A percentile compares a stretch with the other conserved stretches of the same genome.
phyloP scores from a whole-genome alignment of 1,140 invertebrate species.

The Leptopilina clavipes region DNA sequence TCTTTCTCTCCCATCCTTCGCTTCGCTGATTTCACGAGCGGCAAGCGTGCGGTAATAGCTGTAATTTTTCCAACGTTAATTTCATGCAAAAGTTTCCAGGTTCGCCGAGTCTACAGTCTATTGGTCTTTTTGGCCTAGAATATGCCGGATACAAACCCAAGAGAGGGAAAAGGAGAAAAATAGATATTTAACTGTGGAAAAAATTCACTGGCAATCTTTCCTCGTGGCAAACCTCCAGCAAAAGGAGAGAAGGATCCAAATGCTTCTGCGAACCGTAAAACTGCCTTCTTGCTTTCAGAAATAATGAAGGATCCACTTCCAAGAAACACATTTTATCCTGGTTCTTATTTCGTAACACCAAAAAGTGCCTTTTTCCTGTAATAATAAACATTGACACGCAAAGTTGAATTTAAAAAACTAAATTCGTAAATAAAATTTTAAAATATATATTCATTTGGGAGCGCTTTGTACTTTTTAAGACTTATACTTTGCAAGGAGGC shows the following conservation, averaged over 20 bases:
- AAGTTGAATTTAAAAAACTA: not conserved
- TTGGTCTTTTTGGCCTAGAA: conserved; percentile 43
- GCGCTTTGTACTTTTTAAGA: too few relatives aligned
- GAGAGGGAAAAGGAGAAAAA: conserved; percentile 12
- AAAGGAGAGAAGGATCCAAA: conserved; percentile 29
- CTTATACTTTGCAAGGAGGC: too few relatives aligned
- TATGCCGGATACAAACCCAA: conserved; percentile 32
- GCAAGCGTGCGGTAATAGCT: conserved; percentile 54
- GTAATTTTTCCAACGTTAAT: conserved; percentile 64
- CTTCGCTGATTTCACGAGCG: conserved; percentile 42
- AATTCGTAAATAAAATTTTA: not conserved
- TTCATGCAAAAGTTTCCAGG: conserved; percentile 63
- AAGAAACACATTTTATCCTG: not conserved
- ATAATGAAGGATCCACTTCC: conserved; percentile 51
- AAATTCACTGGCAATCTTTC: conserved; percentile 27
- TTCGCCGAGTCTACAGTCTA: conserved; percentile 42
- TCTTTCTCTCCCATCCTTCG: conserved; percentile 30
- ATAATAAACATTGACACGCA: too few relatives aligned
- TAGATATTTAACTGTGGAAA: conserved; percentile 15
- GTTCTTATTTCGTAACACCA: too few relatives aligned
- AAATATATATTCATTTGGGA: not conserved
- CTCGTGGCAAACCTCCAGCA: conserved; percentile 24
- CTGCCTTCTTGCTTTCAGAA: conserved; percentile 50
- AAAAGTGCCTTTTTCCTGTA: not conserved
- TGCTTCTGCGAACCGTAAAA: not conserved